Conservation (phyloP, 2,797 vertebrate genomes). For the Phataginus tetradactyla region DNA sequence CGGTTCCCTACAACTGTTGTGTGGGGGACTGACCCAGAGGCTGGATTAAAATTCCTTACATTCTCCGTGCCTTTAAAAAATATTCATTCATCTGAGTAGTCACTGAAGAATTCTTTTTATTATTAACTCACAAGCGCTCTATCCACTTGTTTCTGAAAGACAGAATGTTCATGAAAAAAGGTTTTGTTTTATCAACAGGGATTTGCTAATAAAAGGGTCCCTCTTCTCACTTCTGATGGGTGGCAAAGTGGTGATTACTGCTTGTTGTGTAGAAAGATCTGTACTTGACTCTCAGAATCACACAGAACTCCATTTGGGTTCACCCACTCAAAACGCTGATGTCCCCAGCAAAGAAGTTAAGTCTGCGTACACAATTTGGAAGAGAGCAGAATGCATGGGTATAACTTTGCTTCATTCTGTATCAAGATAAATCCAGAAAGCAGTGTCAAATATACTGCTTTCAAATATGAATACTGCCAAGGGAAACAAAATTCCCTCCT, state of each 20-base stretch:
- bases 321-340: not conserved
- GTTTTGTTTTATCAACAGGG: conserved; percentile 40
- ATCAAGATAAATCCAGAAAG: conserved; percentile 37
- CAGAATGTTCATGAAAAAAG: not conserved
- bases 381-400: not conserved
- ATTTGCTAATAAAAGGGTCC: not conserved
- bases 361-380: not conserved
- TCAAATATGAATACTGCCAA: not conserved
- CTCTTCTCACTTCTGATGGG: not conserved
- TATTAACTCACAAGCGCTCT: conserved; percentile 68
- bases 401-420: not conserved
- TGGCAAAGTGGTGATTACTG: not conserved
- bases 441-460: not conserved
- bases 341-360: conserved; percentile 45
- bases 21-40: not conserved
- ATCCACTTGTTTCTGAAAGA: conserved; percentile 22
- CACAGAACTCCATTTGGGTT: not conserved
- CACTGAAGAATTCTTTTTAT: conserved; percentile 69
- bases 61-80: conserved; percentile 60
- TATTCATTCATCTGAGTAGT: conserved; percentile 64
- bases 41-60: conserved; percentile 80
- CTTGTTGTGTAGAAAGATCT: not conserved
- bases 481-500: not conserved
- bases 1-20: conserved; percentile 57
- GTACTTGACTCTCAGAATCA: not conserved